These are phyloP conservation scores for Percopsis omiscomaycus DNA, from an alignment of 2,797 vertebrate species.

Conservation along the genomic window DNA sequence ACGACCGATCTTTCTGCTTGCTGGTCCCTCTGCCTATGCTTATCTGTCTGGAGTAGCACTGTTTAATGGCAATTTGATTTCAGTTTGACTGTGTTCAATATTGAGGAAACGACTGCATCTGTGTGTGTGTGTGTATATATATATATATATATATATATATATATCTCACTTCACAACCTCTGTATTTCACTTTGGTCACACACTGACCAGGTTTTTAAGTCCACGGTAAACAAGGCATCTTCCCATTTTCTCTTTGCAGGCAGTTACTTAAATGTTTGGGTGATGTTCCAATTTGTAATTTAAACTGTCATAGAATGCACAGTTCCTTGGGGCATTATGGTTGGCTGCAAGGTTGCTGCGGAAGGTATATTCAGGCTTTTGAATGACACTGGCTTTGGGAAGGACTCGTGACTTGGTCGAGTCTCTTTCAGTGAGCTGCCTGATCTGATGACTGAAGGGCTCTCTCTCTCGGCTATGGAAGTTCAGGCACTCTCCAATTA, in stretches of 20 bases:
- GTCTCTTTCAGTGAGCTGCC: background rate
- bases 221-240: constrained; percentile 17
- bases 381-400: background rate
- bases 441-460: constrained; percentile 5
- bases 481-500: background rate
- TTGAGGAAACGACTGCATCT: background rate
- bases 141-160: too few species aligned
- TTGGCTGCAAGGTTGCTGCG: constrained; percentile 24
- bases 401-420: background rate
- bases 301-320: constrained; percentile 14
- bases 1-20: background rate
- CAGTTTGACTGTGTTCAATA: background rate
- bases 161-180: too few species aligned
- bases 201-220: too few species aligned
- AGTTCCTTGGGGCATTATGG: constrained; percentile 1
- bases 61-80: background rate
- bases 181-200: constrained; percentile 14
- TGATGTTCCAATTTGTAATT: constrained; percentile 17
- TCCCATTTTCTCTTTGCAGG: constrained; percentile 10
- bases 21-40: background rate
- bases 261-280: background rate
- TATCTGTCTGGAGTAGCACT: background rate
- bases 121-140: too few species aligned
- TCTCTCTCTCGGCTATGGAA: constrained; percentile 22
- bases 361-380: too few species aligned